Evolutionary conservation across 53 echinoderm and acorn worm genomes (phyloP).

Genomic region (Hippasteria phrygiana): DNA sequence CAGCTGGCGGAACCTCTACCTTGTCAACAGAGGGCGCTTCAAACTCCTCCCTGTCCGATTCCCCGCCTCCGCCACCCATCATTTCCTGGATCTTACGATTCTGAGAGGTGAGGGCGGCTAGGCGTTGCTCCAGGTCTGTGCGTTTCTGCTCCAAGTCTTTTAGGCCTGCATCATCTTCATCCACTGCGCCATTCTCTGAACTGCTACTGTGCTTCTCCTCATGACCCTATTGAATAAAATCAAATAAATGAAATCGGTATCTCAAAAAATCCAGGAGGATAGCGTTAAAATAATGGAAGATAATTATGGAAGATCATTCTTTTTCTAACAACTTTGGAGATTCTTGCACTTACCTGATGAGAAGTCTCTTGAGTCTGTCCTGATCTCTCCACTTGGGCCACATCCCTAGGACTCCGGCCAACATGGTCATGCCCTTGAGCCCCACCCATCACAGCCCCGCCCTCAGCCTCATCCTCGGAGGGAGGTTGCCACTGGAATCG

Average conservation of each 20-base stretch:
- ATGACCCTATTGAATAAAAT: background rate
- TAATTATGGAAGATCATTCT: too few species aligned
- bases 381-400: background rate
- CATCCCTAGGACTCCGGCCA: background rate
- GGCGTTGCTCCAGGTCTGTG: conserved; percentile 64
- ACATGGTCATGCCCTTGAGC: background rate
- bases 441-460: background rate
- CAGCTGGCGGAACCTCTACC: conserved; percentile 18
- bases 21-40: conserved; percentile 4
- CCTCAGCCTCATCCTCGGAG: conserved; percentile 72
- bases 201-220: conserved; percentile 18
- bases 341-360: conserved; percentile 21
- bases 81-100: conserved; percentile 78
- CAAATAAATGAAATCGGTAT: background rate
- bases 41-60: background rate
- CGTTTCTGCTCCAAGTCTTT: conserved; percentile 47
- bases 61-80: conserved; percentile 26
- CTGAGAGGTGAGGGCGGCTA: conserved; percentile 67
- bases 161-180: conserved; percentile 53
- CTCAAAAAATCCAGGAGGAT: too few species aligned
- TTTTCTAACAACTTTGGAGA: too few species aligned
- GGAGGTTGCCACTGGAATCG: conserved; percentile 92
- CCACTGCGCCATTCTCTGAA: conserved; percentile 5
- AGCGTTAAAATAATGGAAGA: too few species aligned
- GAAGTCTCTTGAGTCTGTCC: background rate